Percentiles rank a stretch among this genome's conserved stretches.
phyloP scores from a whole-genome alignment of 2,888 invertebrate species.

The Pterostichus niger region DNA sequence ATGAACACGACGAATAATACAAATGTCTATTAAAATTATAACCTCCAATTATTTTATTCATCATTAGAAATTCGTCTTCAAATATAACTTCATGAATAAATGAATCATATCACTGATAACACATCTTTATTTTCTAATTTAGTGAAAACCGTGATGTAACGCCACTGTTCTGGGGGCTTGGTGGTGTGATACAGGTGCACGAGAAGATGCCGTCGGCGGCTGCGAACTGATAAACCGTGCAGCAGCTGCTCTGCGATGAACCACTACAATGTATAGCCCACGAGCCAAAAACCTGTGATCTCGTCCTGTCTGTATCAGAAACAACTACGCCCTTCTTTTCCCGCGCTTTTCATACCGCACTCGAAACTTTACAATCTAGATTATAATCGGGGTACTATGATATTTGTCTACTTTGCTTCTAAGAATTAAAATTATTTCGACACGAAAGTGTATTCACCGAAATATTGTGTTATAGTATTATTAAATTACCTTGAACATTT shows the following conservation, averaged over 20 bases:
- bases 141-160: not conserved
- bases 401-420: not conserved
- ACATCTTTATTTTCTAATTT: not conserved
- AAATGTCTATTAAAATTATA: no score
- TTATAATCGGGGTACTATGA: not conserved
- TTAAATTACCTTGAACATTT: no score
- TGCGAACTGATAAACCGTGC: not conserved
- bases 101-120: no score
- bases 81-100: no score
- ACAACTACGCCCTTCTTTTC: conserved; percentile 1
- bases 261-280: conserved; percentile 19
- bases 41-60: no score
- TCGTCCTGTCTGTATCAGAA: not conserved
- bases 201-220: conserved; percentile 45
- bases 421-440: not conserved
- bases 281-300: conserved; percentile 25
- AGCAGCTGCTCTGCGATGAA: conserved; percentile 9
- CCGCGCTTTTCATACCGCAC: not conserved
- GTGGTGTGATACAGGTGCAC: conserved; percentile 13
- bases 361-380: not conserved
- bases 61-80: no score
- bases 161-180: not conserved
- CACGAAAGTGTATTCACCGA: no score
- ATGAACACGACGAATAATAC: no score
- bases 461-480: no score